phyloP scores from a whole-genome alignment of 2,888 invertebrate species.

The Quadriops clusia region DNA sequence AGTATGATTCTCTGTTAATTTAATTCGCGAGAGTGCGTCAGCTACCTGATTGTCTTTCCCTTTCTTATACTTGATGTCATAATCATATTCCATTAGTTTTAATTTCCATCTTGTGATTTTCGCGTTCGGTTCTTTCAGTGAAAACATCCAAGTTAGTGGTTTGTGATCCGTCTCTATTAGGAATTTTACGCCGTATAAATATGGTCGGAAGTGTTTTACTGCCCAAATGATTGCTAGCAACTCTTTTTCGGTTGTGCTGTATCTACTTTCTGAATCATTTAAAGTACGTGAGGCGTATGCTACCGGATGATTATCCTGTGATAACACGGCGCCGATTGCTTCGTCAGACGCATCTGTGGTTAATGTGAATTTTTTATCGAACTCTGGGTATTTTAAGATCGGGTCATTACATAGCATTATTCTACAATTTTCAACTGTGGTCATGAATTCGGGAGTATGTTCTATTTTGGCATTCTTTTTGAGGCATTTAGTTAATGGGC shows the following conservation, averaged over 20 bases:
- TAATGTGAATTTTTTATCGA: slow-evolving; percentile 10
- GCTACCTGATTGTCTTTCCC: slow-evolving; percentile 12
- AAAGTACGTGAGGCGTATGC: slow-evolving; percentile 10
- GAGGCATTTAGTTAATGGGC: slow-evolving; percentile 11
- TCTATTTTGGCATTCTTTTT: slow-evolving; percentile 11
- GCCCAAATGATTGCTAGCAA: slow-evolving; percentile 6
- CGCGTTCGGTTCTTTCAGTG: slow-evolving; percentile 9
- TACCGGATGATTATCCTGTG: slow-evolving; percentile 10
- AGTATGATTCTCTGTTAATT: slow-evolving; percentile 9
- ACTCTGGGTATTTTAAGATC: slow-evolving; percentile 11
- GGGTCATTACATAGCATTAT: slow-evolving; percentile 11
- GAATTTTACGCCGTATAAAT: slow-evolving; percentile 9
- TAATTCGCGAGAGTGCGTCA: slow-evolving; percentile 11
- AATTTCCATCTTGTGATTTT: slow-evolving; percentile 7
- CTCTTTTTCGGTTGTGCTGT: slow-evolving; percentile 9
- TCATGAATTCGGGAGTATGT: slow-evolving; percentile 8
- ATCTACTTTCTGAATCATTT: slow-evolving; percentile 8
- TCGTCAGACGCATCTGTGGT: slow-evolving; percentile 11
- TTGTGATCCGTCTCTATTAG: slow-evolving; percentile 13
- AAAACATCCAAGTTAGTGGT: slow-evolving; percentile 10
- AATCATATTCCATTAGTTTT: slow-evolving; percentile 10
- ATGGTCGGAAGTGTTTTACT: slow-evolving; percentile 9
- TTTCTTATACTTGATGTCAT: slow-evolving; percentile 11
- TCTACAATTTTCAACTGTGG: slow-evolving; percentile 11
- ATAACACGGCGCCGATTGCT: slow-evolving; percentile 9